These are phyloP conservation scores for Galeopsomyia nigrocyanea DNA, from an alignment of 2,888 invertebrate species.

Conservation along the genomic window DNA sequence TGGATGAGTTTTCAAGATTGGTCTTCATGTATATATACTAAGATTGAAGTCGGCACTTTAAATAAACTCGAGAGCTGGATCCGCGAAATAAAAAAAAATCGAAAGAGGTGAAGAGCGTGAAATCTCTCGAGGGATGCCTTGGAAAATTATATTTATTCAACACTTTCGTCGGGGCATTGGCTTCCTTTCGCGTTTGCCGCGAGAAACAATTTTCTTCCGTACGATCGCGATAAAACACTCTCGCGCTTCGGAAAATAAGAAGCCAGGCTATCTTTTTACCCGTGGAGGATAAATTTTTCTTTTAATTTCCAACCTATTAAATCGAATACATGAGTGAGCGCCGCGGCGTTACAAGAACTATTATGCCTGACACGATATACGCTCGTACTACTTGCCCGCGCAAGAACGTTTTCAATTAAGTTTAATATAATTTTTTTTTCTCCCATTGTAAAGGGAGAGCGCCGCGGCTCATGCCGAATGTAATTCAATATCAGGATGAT, in stretches of 20 bases:
- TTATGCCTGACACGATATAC: not conserved
- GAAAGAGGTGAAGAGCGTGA: too few relatives aligned
- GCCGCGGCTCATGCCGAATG: not conserved
- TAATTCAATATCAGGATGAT: constrained; percentile 8
- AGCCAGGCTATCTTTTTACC: not conserved
- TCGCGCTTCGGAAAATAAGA: not conserved
- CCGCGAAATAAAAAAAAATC: too few relatives aligned
- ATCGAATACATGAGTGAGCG: constrained; percentile 17
- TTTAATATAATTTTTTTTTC: constrained; percentile 17
- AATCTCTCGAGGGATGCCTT: not conserved
- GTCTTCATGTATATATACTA: too few relatives aligned
- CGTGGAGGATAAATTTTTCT: not conserved
- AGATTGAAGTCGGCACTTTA: too few relatives aligned
- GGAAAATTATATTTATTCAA: constrained; percentile 35
- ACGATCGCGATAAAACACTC: constrained; percentile 21
- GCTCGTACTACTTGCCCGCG: not conserved
- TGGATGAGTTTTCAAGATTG: constrained; percentile 17
- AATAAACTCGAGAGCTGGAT: too few relatives aligned
- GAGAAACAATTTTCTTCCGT: constrained; percentile 25
- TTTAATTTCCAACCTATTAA: constrained; percentile 20
- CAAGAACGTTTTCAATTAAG: constrained; percentile 24
- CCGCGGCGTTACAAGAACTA: not conserved
- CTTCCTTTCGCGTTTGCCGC: not conserved
- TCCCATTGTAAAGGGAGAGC: not conserved
- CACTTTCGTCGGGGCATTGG: not conserved